A percentile compares a stretch with the other conserved stretches of the same genome.
Evolutionary conservation across 2,888 invertebrate species (phyloP).

Genomic region (Helicoverpa assulta): DNA sequence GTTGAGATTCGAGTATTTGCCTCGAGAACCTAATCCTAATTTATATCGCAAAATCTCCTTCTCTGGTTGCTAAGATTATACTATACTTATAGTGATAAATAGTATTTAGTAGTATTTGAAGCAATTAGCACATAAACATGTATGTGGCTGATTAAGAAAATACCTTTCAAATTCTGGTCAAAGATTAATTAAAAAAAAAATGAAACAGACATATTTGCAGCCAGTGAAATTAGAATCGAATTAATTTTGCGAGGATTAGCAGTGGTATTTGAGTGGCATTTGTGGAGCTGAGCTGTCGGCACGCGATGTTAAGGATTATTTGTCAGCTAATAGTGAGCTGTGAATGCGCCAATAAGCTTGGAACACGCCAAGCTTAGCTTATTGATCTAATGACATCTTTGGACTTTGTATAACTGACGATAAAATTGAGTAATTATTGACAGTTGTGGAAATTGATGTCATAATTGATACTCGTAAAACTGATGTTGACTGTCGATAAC

Average conservation of each 20-base stretch:
- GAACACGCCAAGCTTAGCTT: background rate
- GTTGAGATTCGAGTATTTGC: no score
- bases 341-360: background rate
- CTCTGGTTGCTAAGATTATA: no score
- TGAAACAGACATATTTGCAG: background rate
- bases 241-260: slow-evolving; percentile 38
- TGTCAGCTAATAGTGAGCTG: background rate
- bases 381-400: slow-evolving; percentile 2
- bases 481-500: no score
- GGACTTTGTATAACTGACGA: background rate
- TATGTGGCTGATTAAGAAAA: no score
- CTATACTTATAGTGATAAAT: no score
- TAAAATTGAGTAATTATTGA: background rate
- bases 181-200: no score
- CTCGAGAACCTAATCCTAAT: no score
- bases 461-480: no score
- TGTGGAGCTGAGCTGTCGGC: slow-evolving; percentile 29
- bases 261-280: slow-evolving; percentile 43
- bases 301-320: slow-evolving; percentile 28
- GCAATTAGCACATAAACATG: no score
- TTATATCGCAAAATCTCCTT: background rate
- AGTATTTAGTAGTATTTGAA: no score
- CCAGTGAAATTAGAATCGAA: slow-evolving; percentile 19
- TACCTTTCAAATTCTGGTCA: no score
- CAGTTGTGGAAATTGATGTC: no score